Evolutionary conservation across 2,113 vertebrate genomes (phyloP), one percentile per base, ranked within the genome.

Genomic region (Phaethornis superciliosus): DNA sequence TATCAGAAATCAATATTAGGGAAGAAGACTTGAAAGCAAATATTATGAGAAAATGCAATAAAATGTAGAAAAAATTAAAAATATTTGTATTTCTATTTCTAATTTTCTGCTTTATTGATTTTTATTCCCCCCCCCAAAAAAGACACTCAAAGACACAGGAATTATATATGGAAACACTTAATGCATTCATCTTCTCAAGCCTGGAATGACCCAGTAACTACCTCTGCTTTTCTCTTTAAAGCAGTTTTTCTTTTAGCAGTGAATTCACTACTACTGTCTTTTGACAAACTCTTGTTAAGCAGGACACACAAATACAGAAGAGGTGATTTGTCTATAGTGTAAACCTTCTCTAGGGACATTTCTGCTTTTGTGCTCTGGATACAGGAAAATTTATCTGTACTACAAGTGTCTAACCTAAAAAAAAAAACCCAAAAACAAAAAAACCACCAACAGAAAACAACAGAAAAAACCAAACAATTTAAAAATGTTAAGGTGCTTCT

Each of bases 41-140:
- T 75, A 79, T 51, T 51, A 67, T 18, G 32, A 96, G 59, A 92
- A 93, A 94, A 69, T 79, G 67, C 78, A 91, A 16, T 60, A 81
- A 35, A 68, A 7, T 30, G 75, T 80, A 44, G 51, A 58, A 94
- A 91, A 87, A 70, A 69, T 52, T 10, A 21, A 21, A 47, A 47
- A 21, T 47, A 47, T n/a, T n/a, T n/a, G n/a, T n/a, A n/a, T 59
- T 79, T 85, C 37, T 85, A 28, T 77, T 83, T 72, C 71, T 85
- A n/a, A 83, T 52, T 81, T 95, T 75, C 20, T 56, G 23, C 44
- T 69, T 62, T 56, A 80, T 77, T 54, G 35, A 64, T 87, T 2
- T 15, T 33, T 32, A n/a, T 55, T 67, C 35, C 30, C 28, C 37
- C 49, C 60, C 49, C 58, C 30, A 65, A 32, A 42, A 49, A 21